Percentiles rank a stretch among this genome's conserved stretches.
Evolutionary conservation across 1,140 invertebrate genomes (phyloP).

Genomic region (Ptiloglossa arizonensis): DNA sequence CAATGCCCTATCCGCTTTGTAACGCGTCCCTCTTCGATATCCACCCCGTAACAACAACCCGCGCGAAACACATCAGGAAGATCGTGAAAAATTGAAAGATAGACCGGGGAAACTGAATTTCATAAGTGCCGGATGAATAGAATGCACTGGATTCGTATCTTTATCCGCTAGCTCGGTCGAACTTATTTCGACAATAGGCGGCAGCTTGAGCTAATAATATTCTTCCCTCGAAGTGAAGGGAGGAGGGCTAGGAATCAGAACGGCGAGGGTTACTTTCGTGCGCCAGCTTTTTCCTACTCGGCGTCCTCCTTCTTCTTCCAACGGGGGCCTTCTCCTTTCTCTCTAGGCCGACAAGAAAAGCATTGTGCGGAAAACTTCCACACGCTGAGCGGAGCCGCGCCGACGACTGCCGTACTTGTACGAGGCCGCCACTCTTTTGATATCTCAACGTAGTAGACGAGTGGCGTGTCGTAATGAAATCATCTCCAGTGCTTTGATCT

Average conservation of each 20-base stretch:
- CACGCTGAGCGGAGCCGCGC: slow-evolving; percentile 44
- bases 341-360: slow-evolving; percentile 61
- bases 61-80: background rate
- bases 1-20: background rate
- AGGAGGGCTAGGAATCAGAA: slow-evolving; percentile 52
- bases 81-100: background rate
- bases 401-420: slow-evolving; percentile 64
- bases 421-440: slow-evolving; percentile 77
- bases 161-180: slow-evolving; percentile 48
- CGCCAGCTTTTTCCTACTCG: slow-evolving; percentile 53
- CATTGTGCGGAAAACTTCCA: slow-evolving; percentile 71
- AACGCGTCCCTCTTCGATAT: rapidly evolving
- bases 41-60: background rate
- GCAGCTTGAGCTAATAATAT: slow-evolving; percentile 80
- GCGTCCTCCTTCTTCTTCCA: slow-evolving; percentile 22
- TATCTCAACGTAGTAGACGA: slow-evolving; percentile 80
- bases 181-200: slow-evolving; percentile 76
- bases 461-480: slow-evolving; percentile 81
- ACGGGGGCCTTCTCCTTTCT: slow-evolving; percentile 46
- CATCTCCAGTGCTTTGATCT: slow-evolving; percentile 81
- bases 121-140: slow-evolving; percentile 14
- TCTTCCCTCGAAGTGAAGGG: slow-evolving; percentile 66
- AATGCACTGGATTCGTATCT: slow-evolving; percentile 3
- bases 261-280: slow-evolving; percentile 52
- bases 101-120: background rate